Percentiles rank a stretch among this genome's conserved stretches.
Evolutionary conservation across 2,113 vertebrate species (phyloP).

Genomic region (Rhombomys opimus): DNA sequence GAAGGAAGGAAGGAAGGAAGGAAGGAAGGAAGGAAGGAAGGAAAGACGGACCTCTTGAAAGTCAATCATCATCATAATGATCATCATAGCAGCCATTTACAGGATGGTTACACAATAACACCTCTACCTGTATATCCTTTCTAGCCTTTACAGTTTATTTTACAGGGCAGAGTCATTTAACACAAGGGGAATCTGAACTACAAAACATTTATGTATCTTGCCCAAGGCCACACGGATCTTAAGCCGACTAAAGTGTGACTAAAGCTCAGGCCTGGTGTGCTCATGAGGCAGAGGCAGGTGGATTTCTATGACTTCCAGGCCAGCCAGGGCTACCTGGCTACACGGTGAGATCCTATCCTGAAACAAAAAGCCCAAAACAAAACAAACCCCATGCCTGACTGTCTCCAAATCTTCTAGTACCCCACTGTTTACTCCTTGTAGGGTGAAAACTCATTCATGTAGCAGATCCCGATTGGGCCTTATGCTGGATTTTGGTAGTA

Average conservation of each 20-base stretch:
- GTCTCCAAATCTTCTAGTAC: not conserved
- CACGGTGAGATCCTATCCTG: not conserved
- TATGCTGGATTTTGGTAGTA: not conserved
- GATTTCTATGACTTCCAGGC: not conserved
- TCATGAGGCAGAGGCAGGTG: not conserved
- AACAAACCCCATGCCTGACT: not conserved
- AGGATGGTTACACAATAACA: not conserved
- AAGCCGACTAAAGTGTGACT: not conserved
- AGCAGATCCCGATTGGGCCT: not conserved
- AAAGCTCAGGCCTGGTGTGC: not conserved
- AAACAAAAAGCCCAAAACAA: not conserved
- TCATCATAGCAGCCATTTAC: not conserved
- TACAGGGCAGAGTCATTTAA: slow-evolving; percentile 6
- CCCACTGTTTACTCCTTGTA: not conserved
- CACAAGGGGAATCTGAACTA: not conserved
- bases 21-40: too few species aligned
- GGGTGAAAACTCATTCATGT: not conserved
- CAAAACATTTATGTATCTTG: slow-evolving; percentile 28
- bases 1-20: too few species aligned
- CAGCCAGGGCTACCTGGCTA: not conserved
- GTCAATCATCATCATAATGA: not conserved
- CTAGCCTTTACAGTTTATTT: slow-evolving; percentile 10
- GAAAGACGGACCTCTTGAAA: too few species aligned
- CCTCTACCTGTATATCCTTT: not conserved
- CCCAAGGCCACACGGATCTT: slow-evolving; percentile 17